Evolutionary conservation across 2,888 invertebrate genomes (phyloP).

Genomic region (Xylocampa areola): DNA sequence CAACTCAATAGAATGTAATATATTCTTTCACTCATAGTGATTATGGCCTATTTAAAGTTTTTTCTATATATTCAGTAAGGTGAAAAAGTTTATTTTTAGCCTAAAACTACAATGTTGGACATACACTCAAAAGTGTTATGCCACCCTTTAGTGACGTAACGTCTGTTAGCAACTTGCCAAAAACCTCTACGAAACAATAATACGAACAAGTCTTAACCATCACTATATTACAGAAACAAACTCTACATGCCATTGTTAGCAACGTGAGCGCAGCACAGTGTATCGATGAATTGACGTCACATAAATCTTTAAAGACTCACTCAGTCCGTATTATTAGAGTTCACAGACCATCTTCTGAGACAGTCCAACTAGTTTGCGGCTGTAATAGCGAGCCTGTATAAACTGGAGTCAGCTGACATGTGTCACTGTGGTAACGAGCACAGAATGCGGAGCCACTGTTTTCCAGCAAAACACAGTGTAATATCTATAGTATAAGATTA

Average conservation of each 20-base stretch:
- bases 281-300: constrained; percentile 49
- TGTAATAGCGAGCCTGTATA: constrained; percentile 54
- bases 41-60: no score
- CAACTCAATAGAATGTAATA: no score
- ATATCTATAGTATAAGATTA: constrained; percentile 39
- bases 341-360: constrained; percentile 55
- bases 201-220: constrained; percentile 7
- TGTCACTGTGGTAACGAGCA: constrained; percentile 69
- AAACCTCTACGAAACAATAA: not conserved
- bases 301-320: constrained; percentile 61
- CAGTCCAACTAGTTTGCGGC: constrained; percentile 58
- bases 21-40: no score
- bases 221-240: constrained; percentile 13
- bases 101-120: no score
- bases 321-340: constrained; percentile 54
- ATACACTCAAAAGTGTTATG: not conserved
- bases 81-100: no score
- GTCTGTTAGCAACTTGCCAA: not conserved
- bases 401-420: constrained; percentile 66
- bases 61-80: no score
- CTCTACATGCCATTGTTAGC: constrained; percentile 40
- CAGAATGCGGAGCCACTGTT: constrained; percentile 62
- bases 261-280: constrained; percentile 10
- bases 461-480: constrained; percentile 62
- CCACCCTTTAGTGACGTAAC: not conserved